A percentile compares a stretch with the other conserved stretches of the same genome.
Conservation (phyloP, 35 echinoderm and acorn worm species). For the Chiridota heheva region DNA sequence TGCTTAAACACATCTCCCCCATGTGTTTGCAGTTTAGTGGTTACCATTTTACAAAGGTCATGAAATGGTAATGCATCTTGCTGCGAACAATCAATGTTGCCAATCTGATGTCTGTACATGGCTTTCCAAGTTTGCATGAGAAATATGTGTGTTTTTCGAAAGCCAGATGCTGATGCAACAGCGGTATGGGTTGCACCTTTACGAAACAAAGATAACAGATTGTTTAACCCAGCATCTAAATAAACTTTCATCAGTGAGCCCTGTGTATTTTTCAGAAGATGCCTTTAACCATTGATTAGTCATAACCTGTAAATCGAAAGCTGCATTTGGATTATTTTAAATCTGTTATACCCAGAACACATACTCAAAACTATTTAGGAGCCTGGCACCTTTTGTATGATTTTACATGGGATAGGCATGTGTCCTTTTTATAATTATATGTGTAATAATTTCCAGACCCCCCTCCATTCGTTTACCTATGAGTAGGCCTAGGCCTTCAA, state of each 20-base stretch:
- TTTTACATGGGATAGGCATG: too few species aligned
- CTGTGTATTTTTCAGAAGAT: constrained; percentile 42
- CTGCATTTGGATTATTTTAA: too few species aligned
- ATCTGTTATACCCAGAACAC: too few species aligned
- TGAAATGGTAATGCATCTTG: neutral
- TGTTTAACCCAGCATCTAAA: constrained; percentile 17
- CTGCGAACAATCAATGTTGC: neutral
- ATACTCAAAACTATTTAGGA: too few species aligned
- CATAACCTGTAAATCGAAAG: too few species aligned
- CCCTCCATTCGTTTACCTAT: too few species aligned
- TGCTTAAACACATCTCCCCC: neutral
- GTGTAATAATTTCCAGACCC: too few species aligned
- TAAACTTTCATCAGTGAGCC: constrained; percentile 27
- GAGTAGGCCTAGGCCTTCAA: too few species aligned
- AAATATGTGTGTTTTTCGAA: constrained; percentile 20
- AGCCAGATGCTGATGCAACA: constrained; percentile 15
- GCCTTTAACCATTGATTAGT: too few species aligned
- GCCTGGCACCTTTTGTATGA: too few species aligned
- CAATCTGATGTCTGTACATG: constrained; percentile 2
- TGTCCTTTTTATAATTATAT: too few species aligned
- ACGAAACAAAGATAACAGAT: constrained; percentile 17
- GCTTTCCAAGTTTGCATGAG: constrained; percentile 44
- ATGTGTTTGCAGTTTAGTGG: neutral
- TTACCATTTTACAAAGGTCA: neutral
- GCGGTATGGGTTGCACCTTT: constrained; percentile 21